Evolutionary conservation across 1,140 invertebrate species (phyloP), one percentile per base, ranked within the genome.

Genomic region (Caenorhabditis latens): DNA sequence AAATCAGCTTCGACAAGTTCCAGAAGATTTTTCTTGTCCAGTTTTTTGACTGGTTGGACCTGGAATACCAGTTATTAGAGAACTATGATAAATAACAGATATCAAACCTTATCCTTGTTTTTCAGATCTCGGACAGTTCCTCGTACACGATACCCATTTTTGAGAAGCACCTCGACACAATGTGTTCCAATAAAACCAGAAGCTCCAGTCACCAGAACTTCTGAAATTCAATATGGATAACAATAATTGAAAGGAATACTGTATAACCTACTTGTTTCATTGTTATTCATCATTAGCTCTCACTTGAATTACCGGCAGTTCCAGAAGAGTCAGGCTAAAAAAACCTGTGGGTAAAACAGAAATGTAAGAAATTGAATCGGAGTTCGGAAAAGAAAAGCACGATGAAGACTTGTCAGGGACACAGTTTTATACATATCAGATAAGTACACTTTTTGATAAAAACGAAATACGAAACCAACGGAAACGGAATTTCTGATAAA

Each of bases 131-230:
- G 88, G 11, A 95, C 94, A 5, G 94, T 94, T 13, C 94, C 94
- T 42, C 94, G 87, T 7, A 95, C 94, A 57, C 90, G 89, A 89
- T 94, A 94, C 0, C 94, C 94, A 40, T 92, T 90, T 85, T 94
- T 92, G 67, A 94, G 93, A 42, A 95, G 90, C 86, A 94, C 93
- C 89, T 94, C 93, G 40, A 94, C 93, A 53, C 94, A 93, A 89
- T 95, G 94, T 24, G 93, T 91, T 46, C 93, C 94, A 58, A 95
- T 93, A 91, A 92, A 95, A 32, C 94, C 95, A 9, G 94, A 93
- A 6, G 94, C 94, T 65, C 95, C 94, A 8, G 94, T 95, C 16
- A 95, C 94, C 53, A 95, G 90, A 57, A 95, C 94, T 85, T 91
- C 93, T 94, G 83, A 85, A 90, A 24, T 48, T 48, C 8, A 58